These are phyloP conservation scores for Notolepis coatsorum DNA, from an alignment of 2,797 vertebrate genomes.

Conservation along the genomic window DNA sequence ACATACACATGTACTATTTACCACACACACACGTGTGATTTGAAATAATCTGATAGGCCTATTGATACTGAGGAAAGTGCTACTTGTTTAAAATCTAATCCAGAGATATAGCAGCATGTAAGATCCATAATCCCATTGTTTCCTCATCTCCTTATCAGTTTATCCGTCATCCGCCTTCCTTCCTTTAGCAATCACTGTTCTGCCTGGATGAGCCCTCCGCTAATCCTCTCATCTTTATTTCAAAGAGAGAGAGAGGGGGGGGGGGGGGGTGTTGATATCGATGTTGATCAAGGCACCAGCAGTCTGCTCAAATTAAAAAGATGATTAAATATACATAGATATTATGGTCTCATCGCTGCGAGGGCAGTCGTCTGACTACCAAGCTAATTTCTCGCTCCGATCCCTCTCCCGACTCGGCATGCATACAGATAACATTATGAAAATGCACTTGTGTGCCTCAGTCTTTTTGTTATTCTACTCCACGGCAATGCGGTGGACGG, in stretches of 20 bases:
- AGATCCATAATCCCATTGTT: background rate
- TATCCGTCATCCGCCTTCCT: slow-evolving; percentile 30
- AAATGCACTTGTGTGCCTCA: background rate
- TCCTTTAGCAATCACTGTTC: slow-evolving; percentile 8
- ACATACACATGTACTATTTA: too few species aligned
- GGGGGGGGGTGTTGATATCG: background rate
- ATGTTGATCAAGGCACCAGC: background rate
- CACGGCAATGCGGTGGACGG: too few species aligned
- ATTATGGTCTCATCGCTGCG: background rate
- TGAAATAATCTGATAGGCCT: background rate
- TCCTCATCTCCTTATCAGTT: slow-evolving; percentile 7
- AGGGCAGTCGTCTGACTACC: background rate
- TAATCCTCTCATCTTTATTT: background rate
- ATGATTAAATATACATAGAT: slow-evolving; percentile 11
- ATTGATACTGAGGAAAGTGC: background rate
- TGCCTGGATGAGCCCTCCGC: background rate
- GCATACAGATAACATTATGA: background rate
- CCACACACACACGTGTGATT: too few species aligned
- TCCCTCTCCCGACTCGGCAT: background rate
- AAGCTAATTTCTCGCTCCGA: background rate
- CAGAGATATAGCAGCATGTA: too few species aligned
- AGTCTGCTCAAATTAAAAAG: background rate
- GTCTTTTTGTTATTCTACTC: too few species aligned
- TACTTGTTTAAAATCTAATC: background rate
- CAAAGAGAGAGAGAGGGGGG: too few species aligned